Conservation (phyloP, 2,113 vertebrate species). For the Felis chaus region DNA sequence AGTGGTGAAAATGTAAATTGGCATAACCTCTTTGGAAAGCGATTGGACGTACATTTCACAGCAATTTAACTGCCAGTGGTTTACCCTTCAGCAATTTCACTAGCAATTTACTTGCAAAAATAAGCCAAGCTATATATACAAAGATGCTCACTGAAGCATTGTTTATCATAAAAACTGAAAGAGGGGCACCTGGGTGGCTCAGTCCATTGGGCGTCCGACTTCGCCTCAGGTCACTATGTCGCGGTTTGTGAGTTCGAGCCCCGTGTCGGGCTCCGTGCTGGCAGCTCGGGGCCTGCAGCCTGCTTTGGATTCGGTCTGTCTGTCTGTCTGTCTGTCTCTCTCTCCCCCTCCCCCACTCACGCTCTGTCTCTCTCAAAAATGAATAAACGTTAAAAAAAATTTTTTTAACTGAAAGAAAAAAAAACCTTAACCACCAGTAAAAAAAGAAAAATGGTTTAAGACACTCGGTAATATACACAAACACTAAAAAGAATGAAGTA, state of each 20-base stretch:
- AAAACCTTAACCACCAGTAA: neutral
- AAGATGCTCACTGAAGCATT: neutral
- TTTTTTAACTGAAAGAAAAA: neutral
- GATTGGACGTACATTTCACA: neutral
- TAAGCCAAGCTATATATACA: neutral
- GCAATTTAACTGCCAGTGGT: neutral
- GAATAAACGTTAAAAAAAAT: no score
- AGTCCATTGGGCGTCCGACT: no score
- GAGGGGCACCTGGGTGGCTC: neutral
- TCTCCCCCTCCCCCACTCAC: no score
- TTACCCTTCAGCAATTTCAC: neutral
- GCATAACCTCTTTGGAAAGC: neutral
- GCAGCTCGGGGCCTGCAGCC: no score
- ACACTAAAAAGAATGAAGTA: neutral
- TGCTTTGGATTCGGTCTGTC: no score
- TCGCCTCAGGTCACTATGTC: no score
- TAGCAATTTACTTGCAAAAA: conserved; percentile 17
- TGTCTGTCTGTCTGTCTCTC: no score
- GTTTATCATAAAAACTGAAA: neutral
- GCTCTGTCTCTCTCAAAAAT: no score
- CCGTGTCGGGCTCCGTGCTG: no score
- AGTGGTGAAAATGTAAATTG: neutral
- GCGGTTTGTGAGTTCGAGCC: no score
- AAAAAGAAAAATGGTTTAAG: neutral
- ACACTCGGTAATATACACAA: neutral